Conservation (phyloP, 2,888 invertebrate species). For the Cephus spinipes region DNA sequence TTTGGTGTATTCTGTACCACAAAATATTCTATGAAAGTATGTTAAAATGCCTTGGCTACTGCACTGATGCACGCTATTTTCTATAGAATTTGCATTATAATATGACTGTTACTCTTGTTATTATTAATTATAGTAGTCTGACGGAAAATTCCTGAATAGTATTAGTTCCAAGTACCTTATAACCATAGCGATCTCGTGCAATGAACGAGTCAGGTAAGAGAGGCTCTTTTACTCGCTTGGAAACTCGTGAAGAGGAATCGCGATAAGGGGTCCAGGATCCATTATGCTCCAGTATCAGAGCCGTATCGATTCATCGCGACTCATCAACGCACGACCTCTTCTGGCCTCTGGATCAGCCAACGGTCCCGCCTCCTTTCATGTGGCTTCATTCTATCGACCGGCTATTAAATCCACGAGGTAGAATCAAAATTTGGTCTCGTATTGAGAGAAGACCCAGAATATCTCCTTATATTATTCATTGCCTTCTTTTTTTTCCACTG, state of each 20-base stretch:
- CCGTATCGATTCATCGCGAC: constrained; percentile 22
- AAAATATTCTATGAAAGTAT: background rate
- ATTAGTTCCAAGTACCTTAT: constrained; percentile 2
- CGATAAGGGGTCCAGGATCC: constrained; percentile 22
- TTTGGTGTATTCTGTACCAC: background rate
- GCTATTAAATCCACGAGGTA: background rate
- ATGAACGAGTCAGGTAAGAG: constrained; percentile 13
- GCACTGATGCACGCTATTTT: background rate
- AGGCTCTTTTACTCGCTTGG: constrained; percentile 18
- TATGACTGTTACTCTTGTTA: background rate
- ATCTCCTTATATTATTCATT: background rate
- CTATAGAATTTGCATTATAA: background rate
- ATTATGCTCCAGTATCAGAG: constrained; percentile 22
- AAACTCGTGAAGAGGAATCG: constrained; percentile 21
- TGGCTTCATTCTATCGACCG: background rate
- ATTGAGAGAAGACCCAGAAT: background rate
- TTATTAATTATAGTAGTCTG: background rate
- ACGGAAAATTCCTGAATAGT: background rate
- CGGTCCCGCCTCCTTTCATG: background rate
- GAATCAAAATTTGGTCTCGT: background rate
- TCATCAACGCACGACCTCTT: constrained; percentile 26
- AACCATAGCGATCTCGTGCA: constrained; percentile 1
- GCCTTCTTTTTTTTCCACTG: background rate
- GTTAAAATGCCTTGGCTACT: background rate
- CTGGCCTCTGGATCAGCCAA: constrained; percentile 22